Evolutionary conservation across 2,888 invertebrate species (phyloP).

Genomic region (Catocala sponsa): DNA sequence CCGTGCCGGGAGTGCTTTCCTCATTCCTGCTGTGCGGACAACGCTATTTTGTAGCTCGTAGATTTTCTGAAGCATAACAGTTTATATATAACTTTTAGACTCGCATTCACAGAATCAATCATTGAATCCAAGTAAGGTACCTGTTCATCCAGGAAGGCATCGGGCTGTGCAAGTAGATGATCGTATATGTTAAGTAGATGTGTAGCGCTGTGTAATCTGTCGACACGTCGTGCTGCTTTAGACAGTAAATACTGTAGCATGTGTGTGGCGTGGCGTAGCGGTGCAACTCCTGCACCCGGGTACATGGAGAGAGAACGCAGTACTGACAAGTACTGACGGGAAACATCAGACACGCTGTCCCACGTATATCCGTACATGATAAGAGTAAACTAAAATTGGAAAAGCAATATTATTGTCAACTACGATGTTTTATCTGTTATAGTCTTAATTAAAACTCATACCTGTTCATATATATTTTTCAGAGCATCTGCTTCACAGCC

Average conservation of each 20-base stretch:
- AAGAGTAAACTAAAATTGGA: slow-evolving; percentile 68
- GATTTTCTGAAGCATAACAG: slow-evolving; percentile 70
- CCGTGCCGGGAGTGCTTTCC: slow-evolving; percentile 62
- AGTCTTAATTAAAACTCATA: slow-evolving; percentile 52
- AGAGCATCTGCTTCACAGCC: slow-evolving; percentile 91
- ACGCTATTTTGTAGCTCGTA: slow-evolving; percentile 79
- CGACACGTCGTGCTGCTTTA: slow-evolving; percentile 69
- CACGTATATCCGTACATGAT: slow-evolving; percentile 90
- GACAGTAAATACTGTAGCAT: slow-evolving; percentile 86
- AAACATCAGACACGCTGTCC: slow-evolving; percentile 86
- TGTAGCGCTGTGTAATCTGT: slow-evolving; percentile 88
- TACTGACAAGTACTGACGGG: slow-evolving; percentile 86
- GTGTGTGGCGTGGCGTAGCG: slow-evolving; percentile 87
- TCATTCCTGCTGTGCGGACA: slow-evolving; percentile 73
- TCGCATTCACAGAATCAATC: too few relatives aligned
- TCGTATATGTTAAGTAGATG: slow-evolving; percentile 89
- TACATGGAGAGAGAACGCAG: slow-evolving; percentile 83
- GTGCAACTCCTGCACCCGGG: slow-evolving; percentile 90
- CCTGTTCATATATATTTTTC: slow-evolving; percentile 89
- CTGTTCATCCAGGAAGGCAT: slow-evolving; percentile 92
- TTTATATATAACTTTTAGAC: neutral
- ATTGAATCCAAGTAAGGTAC: slow-evolving; percentile 75
- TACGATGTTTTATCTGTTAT: too few relatives aligned
- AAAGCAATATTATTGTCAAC: too few relatives aligned
- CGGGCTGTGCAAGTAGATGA: slow-evolving; percentile 78